Evolutionary conservation across 1,140 invertebrate genomes (phyloP), one percentile per base, ranked within the genome.

Genomic region (Archivesica marissinica): DNA sequence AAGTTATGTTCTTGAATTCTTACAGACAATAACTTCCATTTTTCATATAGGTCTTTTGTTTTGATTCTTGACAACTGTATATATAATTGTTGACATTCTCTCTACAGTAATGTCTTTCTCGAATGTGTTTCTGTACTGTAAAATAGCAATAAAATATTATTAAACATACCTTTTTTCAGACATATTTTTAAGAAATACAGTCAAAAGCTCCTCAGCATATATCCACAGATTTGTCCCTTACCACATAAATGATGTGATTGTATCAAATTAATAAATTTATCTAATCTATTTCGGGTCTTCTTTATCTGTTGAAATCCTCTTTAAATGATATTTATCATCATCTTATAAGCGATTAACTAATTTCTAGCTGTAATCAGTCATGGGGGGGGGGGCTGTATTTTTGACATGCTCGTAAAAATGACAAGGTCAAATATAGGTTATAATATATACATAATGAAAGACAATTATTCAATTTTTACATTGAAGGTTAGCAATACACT

Each of bases 391-490:
- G 41, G 7, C 41, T 47, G 25, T 66, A 11, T 41, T 66, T 70
- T 44, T 70, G 66, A 70, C 66, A 70, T 70, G 66, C 66, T 70
- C 38, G 15, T 70, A 70, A 70, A 70, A 44, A 70, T 70, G 66
- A 44, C 66, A 70, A 1, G 39, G 59, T 64, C 30, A 33, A 33
- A 6, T 30, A 35, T 33, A 35, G 28, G 30, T 52, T n/a, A n/a
- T 64, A 64, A 64, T 64, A 64, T 6, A 64, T 64, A 64, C 30
- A 64, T 64, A 35, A 64, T 17, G 33, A 11, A 28, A 54, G 50
- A 54, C 50, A 54, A 64, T 64, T 64, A 64, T 64, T 64, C 59
- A 64, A 64, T 64, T 64, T 64, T 64, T 64, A 35, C 59, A n/a
- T n/a, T n/a, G n/a, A n/a, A n/a, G n/a, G n/a, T n/a, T n/a, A n/a